Percentiles rank a stretch among this genome's conserved stretches.
Evolutionary conservation across 2,888 invertebrate species (phyloP).

Genomic region (Patella depressa): DNA sequence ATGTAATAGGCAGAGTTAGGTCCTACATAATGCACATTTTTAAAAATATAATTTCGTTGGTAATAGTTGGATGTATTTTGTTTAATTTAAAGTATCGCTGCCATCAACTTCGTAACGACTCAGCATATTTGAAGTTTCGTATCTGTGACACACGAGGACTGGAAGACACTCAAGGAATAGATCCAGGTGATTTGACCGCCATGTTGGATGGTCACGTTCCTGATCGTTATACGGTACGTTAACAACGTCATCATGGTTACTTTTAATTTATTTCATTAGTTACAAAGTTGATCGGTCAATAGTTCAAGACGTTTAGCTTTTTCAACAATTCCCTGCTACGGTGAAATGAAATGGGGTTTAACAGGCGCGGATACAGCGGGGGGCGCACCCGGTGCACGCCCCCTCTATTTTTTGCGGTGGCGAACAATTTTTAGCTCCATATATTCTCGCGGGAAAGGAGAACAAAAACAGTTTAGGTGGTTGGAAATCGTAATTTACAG

Average conservation of each 20-base stretch:
- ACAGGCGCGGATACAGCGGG: no score
- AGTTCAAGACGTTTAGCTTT: background rate
- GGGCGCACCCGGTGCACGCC: no score
- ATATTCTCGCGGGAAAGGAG: no score
- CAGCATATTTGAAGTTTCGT: constrained; percentile 12
- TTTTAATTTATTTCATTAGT: background rate
- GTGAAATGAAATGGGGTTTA: no score
- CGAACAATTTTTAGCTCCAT: no score
- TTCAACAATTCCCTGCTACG: no score
- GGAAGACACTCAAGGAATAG: constrained; percentile 28
- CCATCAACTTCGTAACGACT: constrained; percentile 16
- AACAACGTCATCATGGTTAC: background rate
- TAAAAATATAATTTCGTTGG: background rate
- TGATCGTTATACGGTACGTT: constrained; percentile 25
- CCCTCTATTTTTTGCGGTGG: no score
- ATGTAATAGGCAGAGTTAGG: no score
- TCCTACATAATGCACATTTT: no score
- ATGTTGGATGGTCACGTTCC: constrained; percentile 34
- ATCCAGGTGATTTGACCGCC: constrained; percentile 23
- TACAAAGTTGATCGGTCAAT: background rate
- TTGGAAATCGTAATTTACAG: no score
- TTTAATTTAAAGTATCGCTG: constrained; percentile 18
- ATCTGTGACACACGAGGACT: constrained; percentile 29
- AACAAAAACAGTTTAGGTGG: no score
- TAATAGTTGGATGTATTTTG: no score